Evolutionary conservation across 1,140 invertebrate genomes (phyloP).

Genomic region (Trissolcus basalis): DNA sequence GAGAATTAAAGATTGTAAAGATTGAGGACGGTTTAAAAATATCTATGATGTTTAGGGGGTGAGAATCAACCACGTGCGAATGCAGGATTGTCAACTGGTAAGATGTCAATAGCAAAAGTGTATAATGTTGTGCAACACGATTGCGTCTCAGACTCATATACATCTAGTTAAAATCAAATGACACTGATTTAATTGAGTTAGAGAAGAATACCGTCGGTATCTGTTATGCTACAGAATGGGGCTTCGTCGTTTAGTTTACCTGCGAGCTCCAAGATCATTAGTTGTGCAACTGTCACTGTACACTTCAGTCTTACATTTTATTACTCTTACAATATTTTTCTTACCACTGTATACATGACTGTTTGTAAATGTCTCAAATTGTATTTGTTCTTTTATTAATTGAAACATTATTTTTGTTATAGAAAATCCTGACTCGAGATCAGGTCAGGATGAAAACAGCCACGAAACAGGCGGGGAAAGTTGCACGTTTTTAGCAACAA

Average conservation of each 20-base stretch:
- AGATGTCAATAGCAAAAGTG: constrained; percentile 46
- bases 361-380: neutral
- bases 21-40: neutral
- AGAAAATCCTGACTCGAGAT: constrained; percentile 28
- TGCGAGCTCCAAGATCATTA: constrained; percentile 36
- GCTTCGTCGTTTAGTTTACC: constrained; percentile 68
- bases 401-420: neutral
- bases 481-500: constrained; percentile 59
- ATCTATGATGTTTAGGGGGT: constrained; percentile 62
- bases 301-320: too few relatives aligned
- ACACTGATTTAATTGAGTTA: constrained; percentile 72
- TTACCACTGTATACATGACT: too few relatives aligned
- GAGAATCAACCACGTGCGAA: constrained; percentile 67
- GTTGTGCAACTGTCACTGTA: constrained; percentile 7
- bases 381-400: neutral
- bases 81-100: constrained; percentile 68
- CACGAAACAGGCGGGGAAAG: constrained; percentile 64
- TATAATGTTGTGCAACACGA: constrained; percentile 36
- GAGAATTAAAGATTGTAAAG: neutral
- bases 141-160: constrained; percentile 27
- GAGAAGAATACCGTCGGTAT: constrained; percentile 64
- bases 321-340: neutral
- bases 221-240: constrained; percentile 70
- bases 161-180: constrained; percentile 61
- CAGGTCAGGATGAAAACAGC: constrained; percentile 64